Base-by-base conservation (phyloP, 1,140 invertebrate genomes). In the Danaus melanippus region DNA sequence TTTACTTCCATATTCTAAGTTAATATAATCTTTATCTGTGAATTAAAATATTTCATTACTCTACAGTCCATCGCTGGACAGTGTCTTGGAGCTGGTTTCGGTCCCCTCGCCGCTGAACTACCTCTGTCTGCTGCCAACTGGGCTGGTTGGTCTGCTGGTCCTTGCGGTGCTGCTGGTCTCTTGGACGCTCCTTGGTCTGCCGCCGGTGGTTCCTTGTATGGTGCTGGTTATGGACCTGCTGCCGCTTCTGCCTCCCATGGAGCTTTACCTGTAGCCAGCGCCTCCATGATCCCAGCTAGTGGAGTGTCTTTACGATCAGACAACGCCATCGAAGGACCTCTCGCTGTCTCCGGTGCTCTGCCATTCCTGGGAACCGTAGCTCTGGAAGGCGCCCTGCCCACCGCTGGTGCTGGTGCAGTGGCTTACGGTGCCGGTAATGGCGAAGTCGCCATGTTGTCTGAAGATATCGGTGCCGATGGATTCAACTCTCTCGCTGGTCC, bases 291-390 rank as follows among this genome's bases (percentile, higher is more conserved):
- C 12, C 50, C 62, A 10, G 68, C 73, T 0, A 66, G 55, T 11
- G 70, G 70, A 3, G 50, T 77, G 41, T 50, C 60, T 8, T 54
- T 77, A 0, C 46, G 56, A 8, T 74, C 74, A 6, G 67, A 74
- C 32, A 73, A 74, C 8, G 55, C 41, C 0, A 69, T 71, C 12
- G 62, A 68, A 42, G 76, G 74, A 4, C 56, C 53, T 8, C 10
- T 79, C 0, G 42, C 50, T 8, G 69, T 79, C 0, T 17, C 41
- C 10, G 76, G 76, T 8, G 44, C 58, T 0, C 42, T 76, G 45
- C 71, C 73, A 9, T 69, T 72, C 62, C 43, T 67, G 5, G 64
- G 67, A 46, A 66, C 66, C 53, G 69, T 78, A 8, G 57, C 60
- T 40, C 54, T 74, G 40, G 69, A 68, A 46, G 75, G 75, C 40